phyloP scores from a whole-genome alignment of 2,113 vertebrate genomes.

The Rhombomys opimus region DNA sequence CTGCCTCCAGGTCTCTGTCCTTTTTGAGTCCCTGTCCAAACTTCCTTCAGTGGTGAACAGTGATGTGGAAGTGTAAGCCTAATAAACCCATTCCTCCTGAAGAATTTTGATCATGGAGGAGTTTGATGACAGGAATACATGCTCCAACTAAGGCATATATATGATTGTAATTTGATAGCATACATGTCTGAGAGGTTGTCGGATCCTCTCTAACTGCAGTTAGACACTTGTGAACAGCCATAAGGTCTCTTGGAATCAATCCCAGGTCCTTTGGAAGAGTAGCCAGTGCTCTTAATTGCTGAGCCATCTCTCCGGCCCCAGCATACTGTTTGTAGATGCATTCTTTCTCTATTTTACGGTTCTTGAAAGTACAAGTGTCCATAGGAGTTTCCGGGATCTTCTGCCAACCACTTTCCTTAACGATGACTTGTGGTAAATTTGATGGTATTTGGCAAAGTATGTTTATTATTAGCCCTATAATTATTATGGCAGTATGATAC shows the following conservation, averaged over 20 bases:
- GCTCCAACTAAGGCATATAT: neutral
- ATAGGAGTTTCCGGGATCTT: neutral
- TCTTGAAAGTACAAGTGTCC: neutral
- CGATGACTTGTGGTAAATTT: neutral
- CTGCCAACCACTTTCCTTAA: neutral
- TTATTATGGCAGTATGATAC: too few species aligned
- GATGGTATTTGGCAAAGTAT: too few species aligned
- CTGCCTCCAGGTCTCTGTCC: neutral
- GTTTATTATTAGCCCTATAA: too few species aligned
- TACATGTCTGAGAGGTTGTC: neutral
- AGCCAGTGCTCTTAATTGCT: neutral
- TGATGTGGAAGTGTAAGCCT: neutral
- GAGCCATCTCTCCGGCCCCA: neutral
- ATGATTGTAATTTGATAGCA: neutral
- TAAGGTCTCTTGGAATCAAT: neutral
- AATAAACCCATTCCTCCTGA: neutral
- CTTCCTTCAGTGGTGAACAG: neutral
- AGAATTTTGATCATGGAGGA: neutral
- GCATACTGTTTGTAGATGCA: neutral
- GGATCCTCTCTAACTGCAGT: neutral
- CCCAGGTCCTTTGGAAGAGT: neutral
- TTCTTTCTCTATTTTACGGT: neutral
- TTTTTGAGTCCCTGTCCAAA: neutral
- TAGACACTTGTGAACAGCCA: neutral
- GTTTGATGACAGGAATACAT: neutral